phyloP scores from a whole-genome alignment of 92 coral and sea anemone species.

The Epizoanthus scotinus region DNA sequence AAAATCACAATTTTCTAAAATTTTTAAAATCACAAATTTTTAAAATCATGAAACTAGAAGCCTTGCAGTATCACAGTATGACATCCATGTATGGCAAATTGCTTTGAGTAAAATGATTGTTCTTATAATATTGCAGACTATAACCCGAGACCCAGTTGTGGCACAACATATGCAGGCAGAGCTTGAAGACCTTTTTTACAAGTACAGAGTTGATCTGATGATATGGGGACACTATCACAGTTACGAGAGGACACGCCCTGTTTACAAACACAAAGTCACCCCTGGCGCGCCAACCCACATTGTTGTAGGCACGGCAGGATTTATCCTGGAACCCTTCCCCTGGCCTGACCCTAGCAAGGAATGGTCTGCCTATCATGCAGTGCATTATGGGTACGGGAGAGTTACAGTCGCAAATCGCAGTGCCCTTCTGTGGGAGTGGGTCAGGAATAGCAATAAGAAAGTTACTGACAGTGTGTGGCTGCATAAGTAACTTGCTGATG shows the following conservation, averaged over 20 bases:
- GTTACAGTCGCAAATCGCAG: conserved; percentile 77
- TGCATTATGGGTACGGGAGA: conserved; percentile 88
- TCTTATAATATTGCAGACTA: conserved; percentile 33
- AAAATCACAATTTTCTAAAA: too few relatives aligned
- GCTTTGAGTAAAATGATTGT: background rate
- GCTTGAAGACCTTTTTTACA: conserved; percentile 65
- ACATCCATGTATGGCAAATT: too few relatives aligned
- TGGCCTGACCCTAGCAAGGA: conserved; percentile 47
- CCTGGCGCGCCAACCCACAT: conserved; percentile 68
- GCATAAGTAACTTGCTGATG: conserved; percentile 15
- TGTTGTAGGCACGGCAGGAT: conserved; percentile 82
- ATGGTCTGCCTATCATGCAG: conserved; percentile 71
- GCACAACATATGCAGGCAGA: conserved; percentile 64
- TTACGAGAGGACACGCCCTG: conserved; percentile 77
- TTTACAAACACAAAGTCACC: conserved; percentile 56
- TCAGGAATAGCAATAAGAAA: conserved; percentile 59
- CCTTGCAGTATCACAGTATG: too few relatives aligned
- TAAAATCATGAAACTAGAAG: too few relatives aligned
- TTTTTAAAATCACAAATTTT: too few relatives aligned
- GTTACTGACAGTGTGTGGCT: conserved; percentile 82
- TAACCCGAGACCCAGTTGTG: conserved; percentile 46
- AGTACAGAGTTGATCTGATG: conserved; percentile 70
- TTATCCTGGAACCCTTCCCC: conserved; percentile 48
- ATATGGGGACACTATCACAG: conserved; percentile 87
- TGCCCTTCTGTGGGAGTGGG: conserved; percentile 82